Conservation (phyloP, 2,888 invertebrate species). For the Cyclophora punctaria region DNA sequence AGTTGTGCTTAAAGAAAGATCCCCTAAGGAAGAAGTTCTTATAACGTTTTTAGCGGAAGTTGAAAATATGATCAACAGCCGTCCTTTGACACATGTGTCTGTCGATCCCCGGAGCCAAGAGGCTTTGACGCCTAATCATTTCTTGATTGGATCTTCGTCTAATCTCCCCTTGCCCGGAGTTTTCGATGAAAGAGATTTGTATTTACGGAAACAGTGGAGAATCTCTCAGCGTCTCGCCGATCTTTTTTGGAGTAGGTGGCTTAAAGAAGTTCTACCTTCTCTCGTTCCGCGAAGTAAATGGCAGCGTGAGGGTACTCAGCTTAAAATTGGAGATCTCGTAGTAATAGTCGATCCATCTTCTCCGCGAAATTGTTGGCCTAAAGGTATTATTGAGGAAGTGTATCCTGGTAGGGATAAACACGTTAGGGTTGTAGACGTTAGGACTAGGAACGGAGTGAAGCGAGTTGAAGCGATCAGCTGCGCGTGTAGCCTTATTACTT, state of each 20-base stretch:
- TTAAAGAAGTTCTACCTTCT: neutral
- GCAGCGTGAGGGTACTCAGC: neutral
- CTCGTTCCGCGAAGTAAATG: neutral
- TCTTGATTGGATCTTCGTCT: constrained; percentile 8
- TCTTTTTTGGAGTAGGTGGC: neutral
- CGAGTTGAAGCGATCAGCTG: too few species aligned
- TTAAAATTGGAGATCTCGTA: neutral
- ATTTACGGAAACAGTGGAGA: constrained; percentile 4
- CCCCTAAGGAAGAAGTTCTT: constrained; percentile 4
- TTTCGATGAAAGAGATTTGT: constrained; percentile 6
- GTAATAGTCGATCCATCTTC: neutral
- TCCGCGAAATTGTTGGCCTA: neutral
- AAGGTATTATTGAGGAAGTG: too few species aligned
- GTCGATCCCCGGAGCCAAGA: constrained; percentile 5
- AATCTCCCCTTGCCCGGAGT: constrained; percentile 4
- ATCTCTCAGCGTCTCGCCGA: neutral
- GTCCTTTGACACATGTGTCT: constrained; percentile 7
- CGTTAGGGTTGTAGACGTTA: too few species aligned
- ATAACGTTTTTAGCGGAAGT: constrained; percentile 6
- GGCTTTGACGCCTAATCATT: constrained; percentile 12
- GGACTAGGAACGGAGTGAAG: too few species aligned
- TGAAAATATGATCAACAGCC: constrained; percentile 10
- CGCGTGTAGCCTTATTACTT: too few species aligned
- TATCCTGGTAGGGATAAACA: too few species aligned
- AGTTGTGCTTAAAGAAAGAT: constrained; percentile 4